A percentile compares a stretch with the other conserved stretches of the same genome.
Evolutionary conservation across 2,113 vertebrate genomes (phyloP).

Genomic region (Cottus gobio): DNA sequence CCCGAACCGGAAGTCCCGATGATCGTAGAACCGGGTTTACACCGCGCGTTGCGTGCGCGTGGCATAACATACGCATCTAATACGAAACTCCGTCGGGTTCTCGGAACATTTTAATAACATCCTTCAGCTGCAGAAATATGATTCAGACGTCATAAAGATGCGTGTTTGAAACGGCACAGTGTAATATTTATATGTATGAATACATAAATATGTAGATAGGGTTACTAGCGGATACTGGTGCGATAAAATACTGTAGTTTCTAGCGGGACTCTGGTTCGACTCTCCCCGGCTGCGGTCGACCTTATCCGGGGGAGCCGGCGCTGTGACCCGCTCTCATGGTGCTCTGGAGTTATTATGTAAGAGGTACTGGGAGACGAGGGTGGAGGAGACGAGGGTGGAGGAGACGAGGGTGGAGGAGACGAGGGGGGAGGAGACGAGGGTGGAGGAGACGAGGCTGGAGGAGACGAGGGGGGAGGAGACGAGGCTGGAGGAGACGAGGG

Average conservation of each 20-base stretch:
- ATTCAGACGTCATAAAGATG: too few relatives aligned
- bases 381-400: not conserved
- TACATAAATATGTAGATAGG: too few relatives aligned
- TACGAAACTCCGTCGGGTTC: too few relatives aligned
- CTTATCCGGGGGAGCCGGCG: slow-evolving; percentile 9
- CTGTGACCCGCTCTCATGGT: too few relatives aligned
- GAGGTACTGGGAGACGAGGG: slow-evolving; percentile 11
- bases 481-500: slow-evolving; percentile 34
- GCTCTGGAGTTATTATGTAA: slow-evolving; percentile 64
- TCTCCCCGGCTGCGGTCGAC: not conserved
- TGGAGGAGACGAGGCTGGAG: not conserved
- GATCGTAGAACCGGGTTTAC: too few relatives aligned
- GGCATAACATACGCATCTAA: too few relatives aligned
- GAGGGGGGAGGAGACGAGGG: not conserved
- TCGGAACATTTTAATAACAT: too few relatives aligned
- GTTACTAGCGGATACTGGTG: not conserved
- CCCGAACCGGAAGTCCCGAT: not conserved
- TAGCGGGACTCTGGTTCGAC: not conserved
- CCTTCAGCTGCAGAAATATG: too few relatives aligned
- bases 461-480: too few relatives aligned
- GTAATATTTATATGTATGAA: too few relatives aligned
- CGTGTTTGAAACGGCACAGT: too few relatives aligned
- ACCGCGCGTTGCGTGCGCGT: too few relatives aligned
- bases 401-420: not conserved
- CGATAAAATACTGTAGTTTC: not conserved